Evolutionary conservation across 2,797 vertebrate species (phyloP).

Genomic region (Nannoperca obscura): DNA sequence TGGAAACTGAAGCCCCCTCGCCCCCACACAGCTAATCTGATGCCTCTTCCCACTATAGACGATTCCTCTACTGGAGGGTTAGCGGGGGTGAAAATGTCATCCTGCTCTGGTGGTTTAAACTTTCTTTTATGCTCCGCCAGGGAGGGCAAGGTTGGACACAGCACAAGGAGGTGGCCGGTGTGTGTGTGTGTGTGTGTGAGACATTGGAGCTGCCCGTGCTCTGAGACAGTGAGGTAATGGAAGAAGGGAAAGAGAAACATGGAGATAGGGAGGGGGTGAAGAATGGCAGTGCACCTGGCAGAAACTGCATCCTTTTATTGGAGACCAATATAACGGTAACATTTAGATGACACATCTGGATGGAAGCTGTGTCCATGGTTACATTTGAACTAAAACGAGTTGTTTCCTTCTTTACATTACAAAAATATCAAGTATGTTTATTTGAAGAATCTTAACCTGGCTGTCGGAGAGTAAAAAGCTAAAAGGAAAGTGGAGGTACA

Average conservation of each 20-base stretch:
- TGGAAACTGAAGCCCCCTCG: conserved; percentile 72
- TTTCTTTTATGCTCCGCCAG: conserved; percentile 74
- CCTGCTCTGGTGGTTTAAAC: conserved; percentile 68
- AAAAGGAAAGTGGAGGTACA: neutral
- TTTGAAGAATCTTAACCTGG: neutral
- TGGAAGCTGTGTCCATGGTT: neutral
- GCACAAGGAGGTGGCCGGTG: conserved; percentile 39
- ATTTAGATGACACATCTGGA: conserved; percentile 6
- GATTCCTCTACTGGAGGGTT: conserved; percentile 59
- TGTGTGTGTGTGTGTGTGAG: conserved; percentile 11
- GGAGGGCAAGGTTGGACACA: conserved; percentile 56
- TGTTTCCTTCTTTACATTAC: neutral
- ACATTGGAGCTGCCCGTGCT: conserved; percentile 58
- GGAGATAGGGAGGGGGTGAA: conserved; percentile 18
- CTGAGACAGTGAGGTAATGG: conserved; percentile 73
- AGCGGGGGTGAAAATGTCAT: conserved; percentile 75
- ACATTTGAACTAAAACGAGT: neutral
- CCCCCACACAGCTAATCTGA: conserved; percentile 72
- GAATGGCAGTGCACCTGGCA: conserved; percentile 52
- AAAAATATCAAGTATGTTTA: neutral
- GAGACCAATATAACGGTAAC: conserved; percentile 25
- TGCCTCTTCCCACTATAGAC: conserved; percentile 63
- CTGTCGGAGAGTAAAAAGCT: neutral
- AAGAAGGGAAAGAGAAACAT: conserved; percentile 48
- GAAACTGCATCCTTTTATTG: conserved; percentile 8